These are phyloP conservation scores for Diadophis punctatus DNA, from an alignment of 2,113 vertebrate species.

Conservation along the genomic window DNA sequence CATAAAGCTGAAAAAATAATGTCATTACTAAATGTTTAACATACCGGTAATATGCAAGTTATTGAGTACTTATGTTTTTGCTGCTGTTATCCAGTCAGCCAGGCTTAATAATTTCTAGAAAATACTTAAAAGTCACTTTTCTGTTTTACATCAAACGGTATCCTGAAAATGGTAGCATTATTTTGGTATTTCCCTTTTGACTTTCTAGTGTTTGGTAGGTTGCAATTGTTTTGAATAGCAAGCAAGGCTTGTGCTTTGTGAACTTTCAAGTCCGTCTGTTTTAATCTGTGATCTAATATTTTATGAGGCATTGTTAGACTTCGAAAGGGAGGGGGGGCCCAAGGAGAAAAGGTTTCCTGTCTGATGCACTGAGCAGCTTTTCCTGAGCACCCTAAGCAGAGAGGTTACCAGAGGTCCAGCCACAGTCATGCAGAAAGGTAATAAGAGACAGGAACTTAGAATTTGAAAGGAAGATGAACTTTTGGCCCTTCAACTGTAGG, in stretches of 20 bases:
- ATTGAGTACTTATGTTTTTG: slow-evolving; percentile 3
- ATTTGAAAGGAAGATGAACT: slow-evolving; percentile 47
- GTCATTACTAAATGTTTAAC: background rate
- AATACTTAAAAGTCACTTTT: slow-evolving; percentile 46
- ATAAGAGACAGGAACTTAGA: slow-evolving; percentile 54
- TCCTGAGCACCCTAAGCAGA: slow-evolving; percentile 44
- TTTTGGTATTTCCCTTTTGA: slow-evolving; percentile 27
- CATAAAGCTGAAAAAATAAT: background rate
- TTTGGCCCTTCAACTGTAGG: slow-evolving; percentile 44
- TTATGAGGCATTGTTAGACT: slow-evolving; percentile 55
- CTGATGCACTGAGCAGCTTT: slow-evolving; percentile 36
- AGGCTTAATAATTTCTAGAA: background rate
- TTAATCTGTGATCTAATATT: slow-evolving; percentile 58
- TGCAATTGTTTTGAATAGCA: slow-evolving; percentile 53
- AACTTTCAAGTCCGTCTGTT: slow-evolving; percentile 52
- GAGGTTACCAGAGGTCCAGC: slow-evolving; percentile 47
- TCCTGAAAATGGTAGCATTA: slow-evolving; percentile 42
- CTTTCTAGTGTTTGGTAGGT: slow-evolving; percentile 40
- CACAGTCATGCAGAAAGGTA: slow-evolving; percentile 51
- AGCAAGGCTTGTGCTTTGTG: slow-evolving; percentile 44
- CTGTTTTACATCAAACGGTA: slow-evolving; percentile 46
- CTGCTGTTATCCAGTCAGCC: slow-evolving; percentile 25
- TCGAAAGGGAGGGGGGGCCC: background rate
- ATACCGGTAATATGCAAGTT: background rate
- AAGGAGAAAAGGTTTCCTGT: slow-evolving; percentile 42